These are phyloP conservation scores for Sciurus vulgaris DNA, from an alignment of 2,797 vertebrate genomes.

Conservation along the genomic window DNA sequence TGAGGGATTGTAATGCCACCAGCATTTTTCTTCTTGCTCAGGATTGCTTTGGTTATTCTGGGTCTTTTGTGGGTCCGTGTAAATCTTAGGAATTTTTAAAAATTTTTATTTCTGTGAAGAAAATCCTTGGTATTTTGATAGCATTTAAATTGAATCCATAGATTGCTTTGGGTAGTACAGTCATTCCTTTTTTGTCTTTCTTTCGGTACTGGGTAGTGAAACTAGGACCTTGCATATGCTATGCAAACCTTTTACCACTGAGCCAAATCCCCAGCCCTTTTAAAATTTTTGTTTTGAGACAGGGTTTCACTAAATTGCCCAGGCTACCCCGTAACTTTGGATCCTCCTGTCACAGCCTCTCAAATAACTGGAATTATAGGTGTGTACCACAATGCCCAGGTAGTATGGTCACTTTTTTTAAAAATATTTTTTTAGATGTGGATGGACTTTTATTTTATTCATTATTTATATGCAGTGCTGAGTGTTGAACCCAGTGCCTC, in stretches of 20 bases:
- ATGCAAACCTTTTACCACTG: background rate
- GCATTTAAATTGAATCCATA: background rate
- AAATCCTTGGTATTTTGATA: background rate
- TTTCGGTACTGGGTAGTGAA: background rate
- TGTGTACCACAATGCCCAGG: too few relatives aligned
- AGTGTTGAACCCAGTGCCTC: too few relatives aligned
- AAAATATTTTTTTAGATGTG: too few relatives aligned
- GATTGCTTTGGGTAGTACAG: background rate
- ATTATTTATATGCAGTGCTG: too few relatives aligned
- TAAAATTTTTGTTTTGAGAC: too few relatives aligned
- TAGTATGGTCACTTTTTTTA: background rate
- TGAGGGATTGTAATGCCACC: background rate
- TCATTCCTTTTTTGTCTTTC: too few relatives aligned
- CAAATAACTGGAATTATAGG: too few relatives aligned
- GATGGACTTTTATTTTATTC: too few relatives aligned
- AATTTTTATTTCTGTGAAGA: background rate
- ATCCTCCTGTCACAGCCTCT: too few relatives aligned
- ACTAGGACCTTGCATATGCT: background rate
- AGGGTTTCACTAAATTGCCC: too few relatives aligned
- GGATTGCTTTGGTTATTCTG: background rate
- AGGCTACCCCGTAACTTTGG: too few relatives aligned
- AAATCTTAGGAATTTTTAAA: background rate
- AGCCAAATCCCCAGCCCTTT: background rate
- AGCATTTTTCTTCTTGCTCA: background rate
- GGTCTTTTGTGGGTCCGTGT: background rate